Base-by-base conservation (phyloP, 2,113 vertebrate genomes). In the Chaetodon trifascialis region DNA sequence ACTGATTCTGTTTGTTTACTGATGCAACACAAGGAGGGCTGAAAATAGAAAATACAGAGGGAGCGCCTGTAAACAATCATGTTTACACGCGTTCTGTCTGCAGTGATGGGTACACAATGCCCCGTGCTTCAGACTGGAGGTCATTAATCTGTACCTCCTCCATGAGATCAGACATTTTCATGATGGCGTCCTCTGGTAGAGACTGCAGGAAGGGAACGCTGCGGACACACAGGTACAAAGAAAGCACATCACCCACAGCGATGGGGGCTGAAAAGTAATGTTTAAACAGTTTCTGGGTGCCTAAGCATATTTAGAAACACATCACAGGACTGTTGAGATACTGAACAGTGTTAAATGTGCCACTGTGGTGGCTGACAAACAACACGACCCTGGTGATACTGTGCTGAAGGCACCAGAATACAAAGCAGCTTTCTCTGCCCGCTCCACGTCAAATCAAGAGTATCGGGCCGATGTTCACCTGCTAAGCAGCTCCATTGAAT, bases 141-240 rank as follows among this genome's bases (percentile, higher is more conserved):
- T 59, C 42, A 8, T 38, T 73, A 86, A 87, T 64, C 56, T 36
- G 59, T 91, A 96, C 95, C 95, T 95, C 94, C 63, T 95, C 92
- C 86, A 95, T 88, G 46, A 93, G 88, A 86, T 94, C 94, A 34
- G 90, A 93, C 73, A 94, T 78, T 76, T 93, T 94, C 73, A 94
- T 91, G 68, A 96, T 92, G 75, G 88, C 80, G 70, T 95, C 93
- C 60, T 94, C 95, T 25, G 95, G 91, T 47, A 96, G 86, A 0
- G 92, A 79, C 79, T 91, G 87, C 59, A 96, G 86, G 38, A 94
- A 92, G 46, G 95, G 92, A 85, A 95, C 89, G 42, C 95, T 96
- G 90, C 49, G 74, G 76, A 86, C 54, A 88, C 58, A 91, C 63
- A 82, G 55, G 59, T 21, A 51, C 17, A 76, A 74, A 70, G 9